A percentile compares a stretch with the other conserved stretches of the same genome.
Conservation (phyloP, 2,888 invertebrate species). For the Germaria angustata region DNA sequence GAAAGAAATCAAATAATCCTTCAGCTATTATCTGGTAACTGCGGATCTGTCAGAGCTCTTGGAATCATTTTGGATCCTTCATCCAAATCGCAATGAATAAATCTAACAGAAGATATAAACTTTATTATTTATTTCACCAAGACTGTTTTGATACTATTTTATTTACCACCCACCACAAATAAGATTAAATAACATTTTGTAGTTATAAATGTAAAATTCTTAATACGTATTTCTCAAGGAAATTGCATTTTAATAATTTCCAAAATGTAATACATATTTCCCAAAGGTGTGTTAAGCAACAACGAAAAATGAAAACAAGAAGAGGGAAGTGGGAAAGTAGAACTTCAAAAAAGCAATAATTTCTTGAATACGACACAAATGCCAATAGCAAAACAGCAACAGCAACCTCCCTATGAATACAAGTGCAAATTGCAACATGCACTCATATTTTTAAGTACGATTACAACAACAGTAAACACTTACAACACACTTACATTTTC, state of each 20-base stretch:
- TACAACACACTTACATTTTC: neutral
- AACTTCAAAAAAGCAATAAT: neutral
- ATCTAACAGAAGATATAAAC: too few relatives aligned
- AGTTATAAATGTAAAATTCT: conserved; percentile 4
- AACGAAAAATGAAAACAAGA: neutral
- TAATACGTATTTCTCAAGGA: conserved; percentile 43
- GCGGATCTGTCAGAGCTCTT: too few relatives aligned
- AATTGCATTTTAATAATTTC: conserved; percentile 53
- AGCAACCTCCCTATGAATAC: neutral
- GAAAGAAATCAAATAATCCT: too few relatives aligned
- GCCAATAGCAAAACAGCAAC: conserved; percentile 44
- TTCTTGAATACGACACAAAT: conserved; percentile 26
- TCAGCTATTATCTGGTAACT: too few relatives aligned
- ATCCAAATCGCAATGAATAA: too few relatives aligned
- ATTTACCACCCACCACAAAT: neutral
- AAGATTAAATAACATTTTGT: neutral
- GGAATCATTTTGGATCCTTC: too few relatives aligned
- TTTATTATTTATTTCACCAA: too few relatives aligned
- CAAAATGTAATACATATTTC: conserved; percentile 42
- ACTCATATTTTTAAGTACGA: neutral
- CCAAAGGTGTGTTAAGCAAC: conserved; percentile 35
- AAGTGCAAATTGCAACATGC: neutral
- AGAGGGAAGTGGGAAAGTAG: conserved; percentile 9
- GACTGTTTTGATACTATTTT: too few relatives aligned
- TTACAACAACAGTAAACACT: neutral